These are phyloP conservation scores for Rhingia rostrata DNA, from an alignment of 2,888 invertebrate species.

Conservation along the genomic window DNA sequence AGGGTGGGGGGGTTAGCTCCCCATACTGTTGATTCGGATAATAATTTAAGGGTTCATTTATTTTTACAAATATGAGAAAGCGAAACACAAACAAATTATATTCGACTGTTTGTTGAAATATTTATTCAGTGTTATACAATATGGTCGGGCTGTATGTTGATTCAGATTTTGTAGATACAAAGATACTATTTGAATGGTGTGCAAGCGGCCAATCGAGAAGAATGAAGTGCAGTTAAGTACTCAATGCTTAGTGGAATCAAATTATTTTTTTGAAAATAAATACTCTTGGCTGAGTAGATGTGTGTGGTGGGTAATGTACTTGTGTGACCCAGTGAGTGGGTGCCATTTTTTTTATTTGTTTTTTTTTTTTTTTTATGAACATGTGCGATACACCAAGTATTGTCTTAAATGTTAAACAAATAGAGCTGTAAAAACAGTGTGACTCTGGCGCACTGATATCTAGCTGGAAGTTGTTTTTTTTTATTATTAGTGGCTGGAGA, in stretches of 20 bases:
- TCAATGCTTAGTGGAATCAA: conserved; percentile 51
- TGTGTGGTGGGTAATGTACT: conserved; percentile 7
- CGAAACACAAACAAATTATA: conserved; percentile 60
- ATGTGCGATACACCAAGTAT: too few species aligned
- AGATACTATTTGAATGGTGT: conserved; percentile 21
- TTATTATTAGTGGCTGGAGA: too few species aligned
- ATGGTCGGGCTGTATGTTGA: conserved; percentile 1
- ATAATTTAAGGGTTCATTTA: conserved; percentile 74
- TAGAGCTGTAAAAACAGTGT: too few species aligned
- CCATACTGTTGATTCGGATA: conserved; percentile 52
- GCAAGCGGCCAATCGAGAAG: conserved; percentile 19
- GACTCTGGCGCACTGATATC: too few species aligned
- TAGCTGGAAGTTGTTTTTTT: too few species aligned
- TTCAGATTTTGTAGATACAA: conserved; percentile 9
- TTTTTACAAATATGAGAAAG: conserved; percentile 72
- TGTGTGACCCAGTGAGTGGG: conserved; percentile 5
- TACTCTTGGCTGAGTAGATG: conserved; percentile 16
- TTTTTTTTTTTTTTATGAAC: neutral
- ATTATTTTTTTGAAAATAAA: conserved; percentile 59
- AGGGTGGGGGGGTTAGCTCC: conserved; percentile 19
- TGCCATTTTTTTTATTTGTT: conserved; percentile 17
- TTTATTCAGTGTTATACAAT: conserved; percentile 67
- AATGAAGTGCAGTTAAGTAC: conserved; percentile 56
- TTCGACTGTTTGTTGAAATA: conserved; percentile 70
- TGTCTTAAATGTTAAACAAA: too few species aligned